A percentile compares a stretch with the other conserved stretches of the same genome.
Evolutionary conservation across 2,113 vertebrate species (phyloP).

Genomic region (Odocoileus hemionus): DNA sequence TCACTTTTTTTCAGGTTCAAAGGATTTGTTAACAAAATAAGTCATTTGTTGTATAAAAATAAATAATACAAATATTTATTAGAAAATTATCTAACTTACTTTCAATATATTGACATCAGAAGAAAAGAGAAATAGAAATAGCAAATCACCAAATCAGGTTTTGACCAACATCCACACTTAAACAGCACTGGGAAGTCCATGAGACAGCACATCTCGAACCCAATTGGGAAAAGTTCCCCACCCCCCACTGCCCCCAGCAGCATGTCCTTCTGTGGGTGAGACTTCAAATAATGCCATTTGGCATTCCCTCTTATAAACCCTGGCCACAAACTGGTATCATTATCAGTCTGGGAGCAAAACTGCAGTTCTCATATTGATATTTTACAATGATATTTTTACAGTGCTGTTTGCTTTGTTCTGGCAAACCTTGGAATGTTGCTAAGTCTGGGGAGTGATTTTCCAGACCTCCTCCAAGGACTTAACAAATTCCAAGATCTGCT

Average conservation of each 20-base stretch:
- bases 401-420: neutral
- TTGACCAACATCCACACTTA: neutral
- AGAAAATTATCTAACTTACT: neutral
- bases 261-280: neutral
- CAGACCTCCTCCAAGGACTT: neutral
- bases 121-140: neutral
- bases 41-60: neutral
- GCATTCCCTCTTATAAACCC: neutral
- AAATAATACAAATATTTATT: neutral
- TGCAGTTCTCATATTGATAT: neutral
- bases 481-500: neutral
- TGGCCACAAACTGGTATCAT: neutral
- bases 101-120: neutral
- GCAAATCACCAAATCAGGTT: neutral
- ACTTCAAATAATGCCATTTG: neutral
- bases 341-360: neutral
- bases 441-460: neutral
- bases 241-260: fast-evolving
- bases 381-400: neutral
- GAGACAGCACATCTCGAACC: neutral
- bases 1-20: neutral
- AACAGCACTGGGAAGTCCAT: neutral
- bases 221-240: neutral
- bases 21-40: neutral
- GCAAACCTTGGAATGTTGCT: neutral